Evolutionary conservation across 1,140 invertebrate genomes (phyloP), one percentile per base, ranked within the genome.

Genomic region (Neotoxoptera formosana): DNA sequence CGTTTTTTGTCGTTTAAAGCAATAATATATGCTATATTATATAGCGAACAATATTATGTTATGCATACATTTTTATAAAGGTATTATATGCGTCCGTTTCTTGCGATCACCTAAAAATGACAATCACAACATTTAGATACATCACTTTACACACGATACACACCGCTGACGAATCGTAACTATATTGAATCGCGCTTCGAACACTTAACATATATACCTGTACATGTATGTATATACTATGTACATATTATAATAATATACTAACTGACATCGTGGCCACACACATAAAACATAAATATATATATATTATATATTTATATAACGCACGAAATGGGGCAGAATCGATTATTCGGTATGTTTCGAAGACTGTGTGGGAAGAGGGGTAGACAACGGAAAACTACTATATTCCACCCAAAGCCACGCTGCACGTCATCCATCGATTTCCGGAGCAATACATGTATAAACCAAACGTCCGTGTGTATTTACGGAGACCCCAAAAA

Each of bases 401-500:
- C 48, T 53, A 92, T 83, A 92, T 92, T 92, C 84, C 34, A 84
- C 91, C 91, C n/a, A 45, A 84, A 84, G 25, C 90, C n/a, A 48
- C 45, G 21, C 48, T 92, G 67, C 76, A 92, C 76, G 91, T 83
- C 91, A 92, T 83, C 47, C 91, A 92, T 92, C 91, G 91, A 92
- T 92, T 92, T 92, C 91, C 91, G 91, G 91, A 92, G 34, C 34
- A 56, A 84, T 84, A 76, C 3, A 76, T 76, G 60, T n/a, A 92
- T 53, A 90, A 90, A 60, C 53, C 60, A 90, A 90, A 60, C 34
- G 20, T 8, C 87, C 14, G 23, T 45, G 53, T 25, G 25, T 41
- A 60, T 45, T 90, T 90, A 90, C 14, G 36, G 53, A 90, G 53
- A 90, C 88, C 88, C 17, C 51, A 60, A 60, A 90, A 90, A 60